A percentile compares a stretch with the other conserved stretches of the same genome.
These are phyloP conservation scores for Sebastiscus tertius DNA, from an alignment of 2,797 vertebrate genomes.

Conservation along the genomic window DNA sequence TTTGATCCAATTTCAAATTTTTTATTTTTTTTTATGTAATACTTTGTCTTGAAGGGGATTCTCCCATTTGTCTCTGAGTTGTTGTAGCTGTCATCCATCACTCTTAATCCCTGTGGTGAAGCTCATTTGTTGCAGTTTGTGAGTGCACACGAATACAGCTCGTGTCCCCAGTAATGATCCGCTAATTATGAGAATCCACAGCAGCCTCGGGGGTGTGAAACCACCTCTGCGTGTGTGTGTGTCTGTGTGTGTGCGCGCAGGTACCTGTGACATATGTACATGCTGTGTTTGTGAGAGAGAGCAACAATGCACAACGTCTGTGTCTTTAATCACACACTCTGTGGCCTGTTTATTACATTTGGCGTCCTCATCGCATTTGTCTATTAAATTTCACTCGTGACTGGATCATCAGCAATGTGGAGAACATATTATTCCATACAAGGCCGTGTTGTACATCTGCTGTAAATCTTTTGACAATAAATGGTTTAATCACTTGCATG, in stretches of 20 bases:
- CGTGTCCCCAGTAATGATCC: slow-evolving; percentile 60
- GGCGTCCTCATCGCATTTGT: slow-evolving; percentile 17
- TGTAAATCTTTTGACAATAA: background rate
- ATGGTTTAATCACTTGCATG: background rate
- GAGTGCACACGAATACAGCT: slow-evolving; percentile 27
- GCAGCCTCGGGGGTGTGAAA: slow-evolving; percentile 43
- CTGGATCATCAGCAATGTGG: background rate
- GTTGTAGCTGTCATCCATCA: slow-evolving; percentile 47
- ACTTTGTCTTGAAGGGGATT: background rate
- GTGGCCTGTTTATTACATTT: slow-evolving; percentile 29
- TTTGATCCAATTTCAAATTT: background rate
- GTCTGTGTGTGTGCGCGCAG: background rate
- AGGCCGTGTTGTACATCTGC: background rate
- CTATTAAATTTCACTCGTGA: slow-evolving; percentile 12
- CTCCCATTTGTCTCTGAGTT: background rate
- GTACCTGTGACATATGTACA: slow-evolving; percentile 47
- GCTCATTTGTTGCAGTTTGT: slow-evolving; percentile 52
- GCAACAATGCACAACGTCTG: slow-evolving; percentile 5
- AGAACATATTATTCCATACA: slow-evolving; percentile 3
- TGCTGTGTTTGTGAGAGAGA: slow-evolving; percentile 22
- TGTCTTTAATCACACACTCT: slow-evolving; percentile 27
- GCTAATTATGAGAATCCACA: slow-evolving; percentile 61
- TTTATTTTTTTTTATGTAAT: background rate
- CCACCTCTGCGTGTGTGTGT: slow-evolving; percentile 55
- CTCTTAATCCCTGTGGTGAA: slow-evolving; percentile 40